Base-by-base conservation (phyloP, 2,888 invertebrate species). In the Autographa pulchrina region DNA sequence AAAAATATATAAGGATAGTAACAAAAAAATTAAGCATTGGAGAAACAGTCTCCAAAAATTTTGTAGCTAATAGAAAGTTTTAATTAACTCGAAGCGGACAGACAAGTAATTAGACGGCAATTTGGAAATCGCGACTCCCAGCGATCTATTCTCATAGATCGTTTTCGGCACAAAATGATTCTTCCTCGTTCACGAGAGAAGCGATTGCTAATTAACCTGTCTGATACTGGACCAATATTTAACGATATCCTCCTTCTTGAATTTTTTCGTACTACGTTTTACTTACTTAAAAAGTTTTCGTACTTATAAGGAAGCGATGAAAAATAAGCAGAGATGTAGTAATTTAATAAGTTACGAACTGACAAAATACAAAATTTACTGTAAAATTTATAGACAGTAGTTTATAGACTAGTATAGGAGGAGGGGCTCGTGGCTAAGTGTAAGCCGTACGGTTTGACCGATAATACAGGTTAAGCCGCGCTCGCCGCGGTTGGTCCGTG, bases 161-260 rank as follows among this genome's bases (percentile, higher is more conserved):
- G 56, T 48, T 25, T 56, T 58, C 58, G 56, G 65, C 16, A 65
- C 56, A 52, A 62, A n/a, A 58, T 38, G 38, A 64, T 56, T 64
- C 25, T 20, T 16, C 32, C 14, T 38, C 56, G 38, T 56, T 58
- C 41, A 25, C 25, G 11, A 16, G 9, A 25, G 16, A 56, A 56
- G 25, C 65, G 38, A n/a, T 58, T 41, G 65, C 2, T 25, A 41
- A 65, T 38, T 56, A 38, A 38, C 16, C 11, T 38, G 38, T 48
- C n/a, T 3, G n/a, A 48, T 48, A n/a, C n/a, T n/a, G n/a, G n/a
- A n/a, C n/a, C 3, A n/a, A 48, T 48, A 48, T 48, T 48, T 48
- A 48, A 48, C 48, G n/a, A 48, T 25, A 25, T 25, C 25, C 25
- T 25, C 25, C 25, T 25, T 25, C 25, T 25, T 25, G 25, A 25